Conservation (phyloP, 2,888 invertebrate genomes). For the Helicoverpa assulta region DNA sequence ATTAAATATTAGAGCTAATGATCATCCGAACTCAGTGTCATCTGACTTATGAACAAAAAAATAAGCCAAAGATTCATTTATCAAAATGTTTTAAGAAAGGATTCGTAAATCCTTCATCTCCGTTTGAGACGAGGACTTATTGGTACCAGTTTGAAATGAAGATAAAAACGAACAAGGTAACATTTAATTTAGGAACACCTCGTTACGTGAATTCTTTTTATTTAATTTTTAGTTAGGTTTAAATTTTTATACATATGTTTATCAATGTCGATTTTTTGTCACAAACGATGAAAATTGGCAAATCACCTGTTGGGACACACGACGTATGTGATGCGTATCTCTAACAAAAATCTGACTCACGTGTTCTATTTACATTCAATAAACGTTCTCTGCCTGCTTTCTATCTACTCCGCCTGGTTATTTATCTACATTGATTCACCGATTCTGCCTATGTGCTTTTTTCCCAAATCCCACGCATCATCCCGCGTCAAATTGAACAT, state of each 20-base stretch:
- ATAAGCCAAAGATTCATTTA: slow-evolving; percentile 9
- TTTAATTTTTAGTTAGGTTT: slow-evolving; percentile 4
- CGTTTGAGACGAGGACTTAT: slow-evolving; percentile 14
- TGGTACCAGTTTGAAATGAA: slow-evolving; percentile 6
- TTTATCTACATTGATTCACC: slow-evolving; percentile 63
- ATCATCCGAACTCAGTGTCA: slow-evolving; percentile 5
- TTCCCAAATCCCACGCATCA: slow-evolving; percentile 60
- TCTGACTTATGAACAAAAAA: slow-evolving; percentile 17
- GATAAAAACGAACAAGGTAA: not conserved
- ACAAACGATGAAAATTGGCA: too few relatives aligned
- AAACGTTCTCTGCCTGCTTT: slow-evolving; percentile 57
- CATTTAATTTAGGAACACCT: not conserved
- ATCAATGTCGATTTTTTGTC: too few relatives aligned
- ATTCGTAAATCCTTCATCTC: slow-evolving; percentile 35
- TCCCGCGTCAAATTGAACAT: slow-evolving; percentile 54
- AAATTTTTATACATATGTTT: too few relatives aligned
- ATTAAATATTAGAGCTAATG: slow-evolving; percentile 35
- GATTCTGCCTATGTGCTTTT: slow-evolving; percentile 50
- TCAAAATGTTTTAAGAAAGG: slow-evolving; percentile 15
- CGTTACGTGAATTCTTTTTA: not conserved
- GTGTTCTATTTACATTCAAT: slow-evolving; percentile 52
- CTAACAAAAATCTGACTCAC: slow-evolving; percentile 57
- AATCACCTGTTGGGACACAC: slow-evolving; percentile 18
- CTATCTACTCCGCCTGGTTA: slow-evolving; percentile 53
- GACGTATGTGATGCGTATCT: slow-evolving; percentile 16